Percentiles rank a stretch among this genome's conserved stretches.
Evolutionary conservation across 2,888 invertebrate genomes (phyloP).

Genomic region (Elysia crispata): DNA sequence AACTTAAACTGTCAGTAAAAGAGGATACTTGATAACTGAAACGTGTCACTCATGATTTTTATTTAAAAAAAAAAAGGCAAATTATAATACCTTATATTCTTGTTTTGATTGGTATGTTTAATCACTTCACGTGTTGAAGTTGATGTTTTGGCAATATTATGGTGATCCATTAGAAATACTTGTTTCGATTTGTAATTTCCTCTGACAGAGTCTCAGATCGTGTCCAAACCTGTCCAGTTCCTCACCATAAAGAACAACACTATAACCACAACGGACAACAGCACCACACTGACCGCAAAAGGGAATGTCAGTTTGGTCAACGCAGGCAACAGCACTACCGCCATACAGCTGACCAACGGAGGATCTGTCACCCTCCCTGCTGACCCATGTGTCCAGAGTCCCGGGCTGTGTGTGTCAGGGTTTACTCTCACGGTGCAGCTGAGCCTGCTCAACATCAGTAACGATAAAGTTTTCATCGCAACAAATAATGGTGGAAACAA

Average conservation of each 20-base stretch:
- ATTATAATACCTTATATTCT: too few species aligned
- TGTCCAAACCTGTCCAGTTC: too few species aligned
- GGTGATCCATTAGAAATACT: too few species aligned
- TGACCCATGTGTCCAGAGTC: conserved; percentile 37
- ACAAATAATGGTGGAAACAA: conserved; percentile 17
- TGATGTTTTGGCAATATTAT: too few species aligned
- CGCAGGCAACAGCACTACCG: neutral
- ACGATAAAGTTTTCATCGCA: conserved; percentile 25
- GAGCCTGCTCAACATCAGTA: conserved; percentile 27
- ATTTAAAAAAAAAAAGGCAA: too few species aligned
- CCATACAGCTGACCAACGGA: conserved; percentile 36
- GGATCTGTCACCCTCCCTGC: conserved; percentile 28
- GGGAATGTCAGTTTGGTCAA: conserved; percentile 30
- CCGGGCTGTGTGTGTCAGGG: conserved; percentile 40
- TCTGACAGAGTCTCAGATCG: too few species aligned
- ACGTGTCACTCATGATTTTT: too few species aligned
- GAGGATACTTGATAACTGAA: too few species aligned
- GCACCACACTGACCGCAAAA: conserved; percentile 14
- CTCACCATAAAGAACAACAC: conserved; percentile 1
- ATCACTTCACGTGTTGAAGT: too few species aligned
- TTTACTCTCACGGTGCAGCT: conserved; percentile 42
- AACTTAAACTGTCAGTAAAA: too few species aligned
- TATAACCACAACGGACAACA: conserved; percentile 9
- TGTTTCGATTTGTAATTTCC: too few species aligned
- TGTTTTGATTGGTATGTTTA: too few species aligned